These are phyloP conservation scores for Ctenopoma kingsleyae DNA, from an alignment of 2,797 vertebrate species.

Conservation along the genomic window DNA sequence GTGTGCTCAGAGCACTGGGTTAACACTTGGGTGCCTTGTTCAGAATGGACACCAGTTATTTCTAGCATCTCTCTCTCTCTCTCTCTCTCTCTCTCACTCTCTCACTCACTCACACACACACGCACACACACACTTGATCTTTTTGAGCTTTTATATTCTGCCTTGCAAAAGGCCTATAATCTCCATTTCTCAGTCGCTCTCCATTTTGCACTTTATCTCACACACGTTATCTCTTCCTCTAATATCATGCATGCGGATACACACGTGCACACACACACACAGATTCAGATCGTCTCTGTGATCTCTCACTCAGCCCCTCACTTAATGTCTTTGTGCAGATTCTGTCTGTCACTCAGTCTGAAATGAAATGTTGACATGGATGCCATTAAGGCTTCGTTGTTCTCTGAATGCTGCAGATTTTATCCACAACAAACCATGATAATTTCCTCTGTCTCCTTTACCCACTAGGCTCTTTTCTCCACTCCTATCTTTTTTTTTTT, in stretches of 20 bases:
- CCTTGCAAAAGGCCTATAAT: constrained; percentile 36
- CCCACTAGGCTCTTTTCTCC: neutral
- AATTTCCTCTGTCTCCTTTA: constrained; percentile 1
- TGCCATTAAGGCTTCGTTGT: constrained; percentile 14
- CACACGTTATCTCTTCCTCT: constrained; percentile 30
- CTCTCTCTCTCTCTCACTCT: constrained; percentile 2
- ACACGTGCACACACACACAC: neutral
- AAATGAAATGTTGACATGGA: constrained; percentile 36
- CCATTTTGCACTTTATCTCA: constrained; percentile 65
- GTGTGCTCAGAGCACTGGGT: constrained; percentile 47
- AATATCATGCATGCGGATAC: constrained; percentile 15
- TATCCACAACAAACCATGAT: constrained; percentile 12
- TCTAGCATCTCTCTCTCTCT: constrained; percentile 16
- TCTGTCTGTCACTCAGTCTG: constrained; percentile 47
- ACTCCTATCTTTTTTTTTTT: neutral
- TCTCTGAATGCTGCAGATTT: constrained; percentile 23
- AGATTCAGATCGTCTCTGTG: constrained; percentile 30
- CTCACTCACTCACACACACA: constrained; percentile 10
- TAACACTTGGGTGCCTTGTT: constrained; percentile 60
- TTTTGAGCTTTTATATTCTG: constrained; percentile 31
- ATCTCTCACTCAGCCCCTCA: constrained; percentile 44
- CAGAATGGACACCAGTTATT: constrained; percentile 48
- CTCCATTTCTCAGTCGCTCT: constrained; percentile 46
- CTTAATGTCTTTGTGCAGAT: constrained; percentile 46
- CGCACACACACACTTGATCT: constrained; percentile 24